A percentile compares a stretch with the other conserved stretches of the same genome.
Evolutionary conservation across 53 echinoderm and acorn worm species (phyloP).

Genomic region (Echinometra lucunter): DNA sequence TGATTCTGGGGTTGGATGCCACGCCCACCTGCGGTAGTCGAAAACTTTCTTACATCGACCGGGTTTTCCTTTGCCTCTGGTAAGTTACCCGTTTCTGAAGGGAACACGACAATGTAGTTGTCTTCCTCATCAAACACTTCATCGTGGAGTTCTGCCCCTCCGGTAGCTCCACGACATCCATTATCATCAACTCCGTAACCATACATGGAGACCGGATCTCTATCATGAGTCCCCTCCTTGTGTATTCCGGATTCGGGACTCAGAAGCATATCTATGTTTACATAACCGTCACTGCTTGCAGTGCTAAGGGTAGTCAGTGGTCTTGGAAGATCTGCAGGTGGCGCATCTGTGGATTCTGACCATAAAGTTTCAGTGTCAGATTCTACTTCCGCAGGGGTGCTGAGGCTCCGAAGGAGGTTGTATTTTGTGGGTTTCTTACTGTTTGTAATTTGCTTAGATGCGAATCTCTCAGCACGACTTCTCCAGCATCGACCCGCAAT

Average conservation of each 20-base stretch:
- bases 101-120: conserved; percentile 3
- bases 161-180: too few relatives aligned
- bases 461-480: not conserved
- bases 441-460: not conserved
- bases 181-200: too few relatives aligned
- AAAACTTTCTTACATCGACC: not conserved
- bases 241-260: not conserved
- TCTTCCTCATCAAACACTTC: conserved; percentile 43
- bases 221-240: not conserved
- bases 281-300: not conserved
- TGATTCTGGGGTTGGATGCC: not conserved
- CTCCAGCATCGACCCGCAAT: conserved; percentile 35
- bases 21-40: not conserved
- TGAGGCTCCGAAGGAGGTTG: conserved; percentile 43
- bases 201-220: not conserved
- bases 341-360: not conserved
- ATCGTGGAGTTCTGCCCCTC: not conserved
- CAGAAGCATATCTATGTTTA: not conserved
- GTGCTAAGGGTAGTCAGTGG: not conserved
- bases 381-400: not conserved
- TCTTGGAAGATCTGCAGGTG: not conserved
- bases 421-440: not conserved
- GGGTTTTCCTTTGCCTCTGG: not conserved
- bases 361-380: not conserved
- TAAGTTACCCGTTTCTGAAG: not conserved